Evolutionary conservation across 2,888 invertebrate species (phyloP), one percentile per base, ranked within the genome.

Genomic region (Caenorhabditis sp.): DNA sequence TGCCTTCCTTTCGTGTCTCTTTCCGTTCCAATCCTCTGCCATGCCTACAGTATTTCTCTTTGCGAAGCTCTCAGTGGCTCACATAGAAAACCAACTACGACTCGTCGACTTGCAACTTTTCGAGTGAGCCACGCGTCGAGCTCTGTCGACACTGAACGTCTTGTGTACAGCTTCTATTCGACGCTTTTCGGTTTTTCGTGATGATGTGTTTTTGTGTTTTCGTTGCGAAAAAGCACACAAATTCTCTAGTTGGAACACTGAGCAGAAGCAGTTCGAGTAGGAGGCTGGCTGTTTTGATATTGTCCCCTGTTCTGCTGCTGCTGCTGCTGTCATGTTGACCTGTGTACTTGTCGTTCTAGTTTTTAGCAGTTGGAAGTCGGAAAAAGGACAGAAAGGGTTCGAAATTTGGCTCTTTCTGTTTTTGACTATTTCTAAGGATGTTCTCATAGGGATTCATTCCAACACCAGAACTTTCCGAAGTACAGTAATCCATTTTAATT

Each of bases 191-290:
- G n/a, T 18, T 3, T 47, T 2, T 18, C 20, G 47, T 47, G 47
- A 47, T 47, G 47, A 18, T 47, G 47, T 47, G 47, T 47, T 47
- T 47, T 47, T 47, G 47, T 47, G 47, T 47, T 47, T 47, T 47
- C 47, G 47, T 47, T 9, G 47, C 40, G 40, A 40, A 9, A 15
- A 15, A 15, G 13, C 40, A 15, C 40, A 32, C 15, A 15, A 40
- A 47, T 47, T 47, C 47, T 47, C 32, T n/a, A n/a, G n/a, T n/a
- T n/a, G n/a, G n/a, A n/a, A n/a, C n/a, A n/a, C n/a, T n/a, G n/a
- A n/a, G n/a, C n/a, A n/a, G n/a, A n/a, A n/a, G n/a, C n/a, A 40
- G 40, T 40, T 15, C 2, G 13, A 40, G 8, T 3, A 15, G 40
- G 40, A 15, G 4, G 47, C 18, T 3, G 47, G 18, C 18, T 47